Conservation (phyloP, 2,888 invertebrate genomes). For the Hypercompe scribonia region DNA sequence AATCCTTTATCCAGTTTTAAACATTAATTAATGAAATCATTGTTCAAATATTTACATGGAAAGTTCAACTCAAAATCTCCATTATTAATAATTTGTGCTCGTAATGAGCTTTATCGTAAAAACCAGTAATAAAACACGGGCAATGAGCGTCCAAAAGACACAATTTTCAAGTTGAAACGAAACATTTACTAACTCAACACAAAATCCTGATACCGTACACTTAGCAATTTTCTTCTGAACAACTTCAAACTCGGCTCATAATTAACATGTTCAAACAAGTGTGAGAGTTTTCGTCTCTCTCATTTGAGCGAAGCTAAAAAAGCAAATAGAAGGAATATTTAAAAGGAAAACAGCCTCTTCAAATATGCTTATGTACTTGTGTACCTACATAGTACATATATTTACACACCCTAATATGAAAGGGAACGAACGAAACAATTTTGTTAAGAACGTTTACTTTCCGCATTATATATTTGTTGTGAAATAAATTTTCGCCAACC, state of each 20-base stretch:
- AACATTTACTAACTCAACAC: conserved; percentile 18
- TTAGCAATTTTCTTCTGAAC: conserved; percentile 42
- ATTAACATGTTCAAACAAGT: conserved; percentile 53
- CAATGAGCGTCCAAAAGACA: conserved; percentile 16
- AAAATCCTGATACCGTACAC: conserved; percentile 33
- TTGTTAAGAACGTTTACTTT: conserved; percentile 33
- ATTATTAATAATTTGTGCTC: neutral
- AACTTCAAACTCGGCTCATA: conserved; percentile 40
- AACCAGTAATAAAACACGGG: conserved; percentile 1
- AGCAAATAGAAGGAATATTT: conserved; percentile 45
- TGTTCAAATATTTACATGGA: neutral
- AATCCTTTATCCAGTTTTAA: neutral
- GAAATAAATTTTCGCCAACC: conserved; percentile 30
- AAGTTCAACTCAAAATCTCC: neutral
- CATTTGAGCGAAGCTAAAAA: conserved; percentile 37
- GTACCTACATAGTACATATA: conserved; percentile 11
- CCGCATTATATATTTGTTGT: conserved; percentile 28
- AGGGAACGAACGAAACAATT: conserved; percentile 30
- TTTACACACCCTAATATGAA: conserved; percentile 29
- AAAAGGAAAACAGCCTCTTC: conserved; percentile 28
- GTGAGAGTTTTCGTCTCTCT: conserved; percentile 37
- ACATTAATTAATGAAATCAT: neutral
- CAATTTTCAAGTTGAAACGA: conserved; percentile 10
- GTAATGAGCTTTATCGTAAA: conserved; percentile 6
- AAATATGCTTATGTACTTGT: conserved; percentile 19